Evolutionary conservation across 2,888 invertebrate species (phyloP).

Genomic region (Nebria brevicollis): DNA sequence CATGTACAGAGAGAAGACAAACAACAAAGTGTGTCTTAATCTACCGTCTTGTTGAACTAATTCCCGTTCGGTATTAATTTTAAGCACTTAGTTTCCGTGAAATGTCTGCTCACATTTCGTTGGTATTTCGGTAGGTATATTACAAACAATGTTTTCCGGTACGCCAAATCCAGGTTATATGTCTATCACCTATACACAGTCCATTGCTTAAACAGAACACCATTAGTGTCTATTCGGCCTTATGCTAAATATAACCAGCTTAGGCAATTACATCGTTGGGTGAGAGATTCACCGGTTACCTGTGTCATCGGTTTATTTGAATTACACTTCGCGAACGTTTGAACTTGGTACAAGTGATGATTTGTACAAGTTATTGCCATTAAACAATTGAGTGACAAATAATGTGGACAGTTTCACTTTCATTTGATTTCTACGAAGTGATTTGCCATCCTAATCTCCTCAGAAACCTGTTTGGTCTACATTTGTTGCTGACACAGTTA

Average conservation of each 20-base stretch:
- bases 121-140: background rate
- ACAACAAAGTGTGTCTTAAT: background rate
- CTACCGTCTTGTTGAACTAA: background rate
- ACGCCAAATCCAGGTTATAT: background rate
- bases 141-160: background rate
- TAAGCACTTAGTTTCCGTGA: background rate
- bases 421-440: background rate
- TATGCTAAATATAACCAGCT: background rate
- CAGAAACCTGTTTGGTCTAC: conserved; percentile 13
- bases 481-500: conserved; percentile 7
- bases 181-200: background rate
- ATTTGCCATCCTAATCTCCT: conserved; percentile 11
- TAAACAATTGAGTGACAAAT: background rate
- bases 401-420: conserved; percentile 4
- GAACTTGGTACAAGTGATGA: no score
- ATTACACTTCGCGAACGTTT: no score
- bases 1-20: background rate
- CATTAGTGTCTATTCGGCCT: background rate
- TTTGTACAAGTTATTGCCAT: no score
- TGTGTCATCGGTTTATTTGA: background rate
- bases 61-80: background rate
- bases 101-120: background rate
- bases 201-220: conserved; percentile 3
- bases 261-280: background rate
- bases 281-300: background rate